Conservation (phyloP, 64 coral and sea anemone species). For the Montipora sp. region DNA sequence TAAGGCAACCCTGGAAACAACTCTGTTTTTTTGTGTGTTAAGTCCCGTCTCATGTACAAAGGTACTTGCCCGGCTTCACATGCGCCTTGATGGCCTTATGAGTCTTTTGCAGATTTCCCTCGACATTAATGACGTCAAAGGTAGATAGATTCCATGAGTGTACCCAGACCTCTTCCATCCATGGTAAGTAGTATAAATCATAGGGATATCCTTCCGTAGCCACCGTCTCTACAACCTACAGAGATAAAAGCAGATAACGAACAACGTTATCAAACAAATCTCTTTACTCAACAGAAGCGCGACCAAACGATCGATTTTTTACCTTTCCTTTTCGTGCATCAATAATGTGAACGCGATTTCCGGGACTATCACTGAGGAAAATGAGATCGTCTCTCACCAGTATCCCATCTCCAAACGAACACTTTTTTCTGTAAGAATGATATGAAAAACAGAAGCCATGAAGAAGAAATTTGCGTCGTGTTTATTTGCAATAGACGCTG, state of each 20-base stretch:
- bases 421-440: background rate
- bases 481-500: too few species aligned
- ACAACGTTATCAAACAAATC: too few species aligned
- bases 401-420: background rate
- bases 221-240: constrained; percentile 39
- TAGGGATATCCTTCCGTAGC: background rate
- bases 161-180: constrained; percentile 64
- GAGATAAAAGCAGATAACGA: background rate
- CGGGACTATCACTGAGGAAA: constrained; percentile 31
- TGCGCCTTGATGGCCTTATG: constrained; percentile 58
- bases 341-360: constrained; percentile 52
- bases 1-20: background rate
- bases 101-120: constrained; percentile 7
- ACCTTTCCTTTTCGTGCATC: constrained; percentile 33
- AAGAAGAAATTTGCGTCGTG: too few species aligned
- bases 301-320: background rate
- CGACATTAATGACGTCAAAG: constrained; percentile 58
- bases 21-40: background rate
- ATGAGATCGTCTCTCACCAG: constrained; percentile 3
- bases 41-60: background rate
- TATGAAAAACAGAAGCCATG: too few species aligned
- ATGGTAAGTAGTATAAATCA: constrained; percentile 27
- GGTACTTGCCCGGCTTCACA: constrained; percentile 4
- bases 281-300: too few species aligned
- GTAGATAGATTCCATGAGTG: constrained; percentile 35